phyloP scores from a whole-genome alignment of 1,140 invertebrate genomes.

The Oedothorax gibbosus region DNA sequence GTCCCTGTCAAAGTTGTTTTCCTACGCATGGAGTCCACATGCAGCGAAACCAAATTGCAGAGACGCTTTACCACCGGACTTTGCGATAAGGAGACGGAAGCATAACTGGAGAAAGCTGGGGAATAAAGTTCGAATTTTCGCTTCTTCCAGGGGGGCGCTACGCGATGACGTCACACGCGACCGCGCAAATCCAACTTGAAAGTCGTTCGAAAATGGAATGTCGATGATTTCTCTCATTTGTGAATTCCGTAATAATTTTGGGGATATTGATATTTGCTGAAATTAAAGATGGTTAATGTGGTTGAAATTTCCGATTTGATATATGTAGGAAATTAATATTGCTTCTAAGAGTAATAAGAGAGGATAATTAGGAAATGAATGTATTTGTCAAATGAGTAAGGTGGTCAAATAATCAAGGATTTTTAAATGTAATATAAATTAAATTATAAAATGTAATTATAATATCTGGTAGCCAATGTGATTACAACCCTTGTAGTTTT shows the following conservation, averaged over 20 bases:
- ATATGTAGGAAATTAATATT: no score
- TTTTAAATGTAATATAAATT: no score
- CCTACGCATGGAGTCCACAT: not conserved
- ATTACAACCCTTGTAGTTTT: no score
- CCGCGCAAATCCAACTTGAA: slow-evolving; percentile 11
- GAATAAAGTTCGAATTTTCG: slow-evolving; percentile 46
- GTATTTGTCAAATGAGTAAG: no score
- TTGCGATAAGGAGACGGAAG: slow-evolving; percentile 15
- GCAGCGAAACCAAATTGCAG: slow-evolving; percentile 9
- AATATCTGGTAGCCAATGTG: no score
- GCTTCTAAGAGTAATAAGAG: no score
- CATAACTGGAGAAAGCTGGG: slow-evolving; percentile 22
- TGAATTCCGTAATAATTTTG: not conserved
- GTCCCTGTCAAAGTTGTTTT: not conserved
- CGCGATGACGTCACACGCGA: slow-evolving; percentile 10
- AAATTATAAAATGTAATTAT: no score
- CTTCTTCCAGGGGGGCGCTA: slow-evolving; percentile 28
- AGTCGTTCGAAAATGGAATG: not conserved
- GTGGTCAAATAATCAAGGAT: no score
- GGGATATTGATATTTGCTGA: not conserved
- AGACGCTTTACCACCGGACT: slow-evolving; percentile 1
- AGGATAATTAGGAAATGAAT: no score
- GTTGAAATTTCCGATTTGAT: no score
- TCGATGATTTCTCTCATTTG: slow-evolving; percentile 3
- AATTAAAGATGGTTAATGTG: not conserved